Conservation (phyloP, 2,888 invertebrate species). For the Thecocarcelia acutangulata region DNA sequence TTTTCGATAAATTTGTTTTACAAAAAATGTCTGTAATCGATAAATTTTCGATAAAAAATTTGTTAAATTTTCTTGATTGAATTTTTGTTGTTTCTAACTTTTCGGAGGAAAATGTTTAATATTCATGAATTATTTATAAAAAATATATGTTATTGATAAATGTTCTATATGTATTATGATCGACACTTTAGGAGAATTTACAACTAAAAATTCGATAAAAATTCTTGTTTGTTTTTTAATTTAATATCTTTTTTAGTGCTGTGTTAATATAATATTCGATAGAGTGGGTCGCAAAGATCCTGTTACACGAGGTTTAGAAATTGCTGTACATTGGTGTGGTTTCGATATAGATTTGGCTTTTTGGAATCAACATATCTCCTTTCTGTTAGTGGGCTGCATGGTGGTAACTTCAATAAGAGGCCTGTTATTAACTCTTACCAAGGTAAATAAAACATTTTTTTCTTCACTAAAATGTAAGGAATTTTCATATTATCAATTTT, state of each 20-base stretch:
- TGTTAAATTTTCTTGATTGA: too few species aligned
- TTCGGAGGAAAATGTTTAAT: too few species aligned
- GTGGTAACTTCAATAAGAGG: slow-evolving; percentile 99
- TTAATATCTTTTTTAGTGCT: slow-evolving; percentile 85
- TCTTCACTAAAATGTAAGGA: not conserved
- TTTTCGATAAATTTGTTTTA: too few species aligned
- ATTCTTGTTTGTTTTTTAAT: too few species aligned
- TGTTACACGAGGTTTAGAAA: slow-evolving; percentile 97
- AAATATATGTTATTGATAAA: too few species aligned
- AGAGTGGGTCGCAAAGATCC: slow-evolving; percentile 99
- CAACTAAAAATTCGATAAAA: too few species aligned
- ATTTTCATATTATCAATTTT: slow-evolving; percentile 3
- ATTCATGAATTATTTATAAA: too few species aligned
- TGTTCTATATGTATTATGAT: too few species aligned
- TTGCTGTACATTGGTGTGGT: slow-evolving; percentile 97
- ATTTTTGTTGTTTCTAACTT: too few species aligned
- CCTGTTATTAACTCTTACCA: slow-evolving; percentile 96
- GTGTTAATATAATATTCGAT: slow-evolving; percentile 99
- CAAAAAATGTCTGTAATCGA: too few species aligned
- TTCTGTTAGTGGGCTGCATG: slow-evolving; percentile 97
- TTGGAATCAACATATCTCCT: slow-evolving; percentile 99
- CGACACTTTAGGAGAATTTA: too few species aligned
- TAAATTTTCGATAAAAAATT: too few species aligned
- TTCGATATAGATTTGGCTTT: slow-evolving; percentile 97
- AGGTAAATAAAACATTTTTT: slow-evolving; percentile 84